Conservation (phyloP, 1,140 invertebrate genomes). For the Brachionus rubens region DNA sequence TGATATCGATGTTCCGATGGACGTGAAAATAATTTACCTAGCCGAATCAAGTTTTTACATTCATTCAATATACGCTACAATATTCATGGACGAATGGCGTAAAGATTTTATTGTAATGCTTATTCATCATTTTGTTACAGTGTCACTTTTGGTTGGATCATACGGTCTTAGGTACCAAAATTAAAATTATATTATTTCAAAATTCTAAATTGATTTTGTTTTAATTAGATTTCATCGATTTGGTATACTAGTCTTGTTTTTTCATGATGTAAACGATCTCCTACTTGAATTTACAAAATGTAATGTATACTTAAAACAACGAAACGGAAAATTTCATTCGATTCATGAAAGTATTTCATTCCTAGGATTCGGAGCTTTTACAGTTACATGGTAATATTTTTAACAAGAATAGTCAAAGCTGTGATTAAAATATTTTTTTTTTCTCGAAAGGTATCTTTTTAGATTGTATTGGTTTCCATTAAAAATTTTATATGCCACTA, state of each 20-base stretch:
- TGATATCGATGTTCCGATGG: slow-evolving; percentile 48
- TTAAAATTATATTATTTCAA: background rate
- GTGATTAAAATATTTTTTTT: background rate
- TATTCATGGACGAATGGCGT: slow-evolving; percentile 59
- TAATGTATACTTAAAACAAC: slow-evolving; percentile 58
- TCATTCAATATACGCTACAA: slow-evolving; percentile 60
- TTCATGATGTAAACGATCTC: slow-evolving; percentile 60
- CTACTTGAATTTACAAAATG: slow-evolving; percentile 60
- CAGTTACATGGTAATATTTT: slow-evolving; percentile 54
- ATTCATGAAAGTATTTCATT: slow-evolving; percentile 53
- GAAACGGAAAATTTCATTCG: slow-evolving; percentile 51
- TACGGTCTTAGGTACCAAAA: slow-evolving; percentile 53
- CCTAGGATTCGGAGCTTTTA: slow-evolving; percentile 56
- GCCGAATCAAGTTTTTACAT: slow-evolving; percentile 59
- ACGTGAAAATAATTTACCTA: slow-evolving; percentile 56
- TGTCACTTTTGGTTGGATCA: slow-evolving; percentile 55
- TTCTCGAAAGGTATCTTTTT: slow-evolving; percentile 47
- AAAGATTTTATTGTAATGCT: slow-evolving; percentile 58
- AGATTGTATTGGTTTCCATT: slow-evolving; percentile 60
- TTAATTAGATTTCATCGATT: slow-evolving; percentile 53
- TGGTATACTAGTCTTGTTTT: slow-evolving; percentile 58
- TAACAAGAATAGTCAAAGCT: background rate
- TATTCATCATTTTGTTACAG: slow-evolving; percentile 60
- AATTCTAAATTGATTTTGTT: background rate
- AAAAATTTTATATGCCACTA: slow-evolving; percentile 55